These are phyloP conservation scores for Glaucopsyche alexis DNA, from an alignment of 2,888 invertebrate species.

Conservation along the genomic window DNA sequence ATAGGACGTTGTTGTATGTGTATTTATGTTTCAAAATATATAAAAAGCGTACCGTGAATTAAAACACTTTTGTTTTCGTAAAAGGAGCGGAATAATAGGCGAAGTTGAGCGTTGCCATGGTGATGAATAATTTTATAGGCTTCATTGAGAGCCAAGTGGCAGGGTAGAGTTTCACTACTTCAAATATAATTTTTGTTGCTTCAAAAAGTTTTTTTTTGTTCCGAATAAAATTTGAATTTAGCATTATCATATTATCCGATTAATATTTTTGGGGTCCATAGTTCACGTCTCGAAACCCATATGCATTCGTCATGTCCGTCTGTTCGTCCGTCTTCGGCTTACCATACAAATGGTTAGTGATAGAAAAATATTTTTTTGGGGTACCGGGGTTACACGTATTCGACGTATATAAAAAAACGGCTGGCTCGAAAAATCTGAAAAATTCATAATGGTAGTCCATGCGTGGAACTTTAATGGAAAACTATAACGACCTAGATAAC, in stretches of 20 bases:
- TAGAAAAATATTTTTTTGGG: too few relatives aligned
- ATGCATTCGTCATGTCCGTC: too few relatives aligned
- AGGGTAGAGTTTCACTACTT: conserved; percentile 57
- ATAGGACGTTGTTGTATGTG: background rate
- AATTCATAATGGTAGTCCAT: too few relatives aligned
- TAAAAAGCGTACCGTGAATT: conserved; percentile 7
- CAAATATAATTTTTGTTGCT: conserved; percentile 26
- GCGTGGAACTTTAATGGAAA: too few relatives aligned
- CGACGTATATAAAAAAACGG: too few relatives aligned
- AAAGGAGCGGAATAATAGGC: conserved; percentile 72
- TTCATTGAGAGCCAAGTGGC: conserved; percentile 61
- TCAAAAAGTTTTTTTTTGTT: conserved; percentile 17
- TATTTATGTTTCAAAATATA: background rate
- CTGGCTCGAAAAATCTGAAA: too few relatives aligned
- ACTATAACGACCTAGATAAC: too few relatives aligned
- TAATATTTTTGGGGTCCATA: background rate
- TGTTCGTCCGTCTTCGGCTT: too few relatives aligned
- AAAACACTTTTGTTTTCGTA: conserved; percentile 54
- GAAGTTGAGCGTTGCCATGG: conserved; percentile 67
- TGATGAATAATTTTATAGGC: conserved; percentile 72
- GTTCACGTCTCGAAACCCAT: too few relatives aligned
- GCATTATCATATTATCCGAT: background rate
- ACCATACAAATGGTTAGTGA: too few relatives aligned
- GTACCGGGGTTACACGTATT: too few relatives aligned
- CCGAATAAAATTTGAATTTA: background rate